These are phyloP conservation scores for Leguminivora glycinivorella DNA, from an alignment of 1,140 invertebrate species.

Conservation along the genomic window DNA sequence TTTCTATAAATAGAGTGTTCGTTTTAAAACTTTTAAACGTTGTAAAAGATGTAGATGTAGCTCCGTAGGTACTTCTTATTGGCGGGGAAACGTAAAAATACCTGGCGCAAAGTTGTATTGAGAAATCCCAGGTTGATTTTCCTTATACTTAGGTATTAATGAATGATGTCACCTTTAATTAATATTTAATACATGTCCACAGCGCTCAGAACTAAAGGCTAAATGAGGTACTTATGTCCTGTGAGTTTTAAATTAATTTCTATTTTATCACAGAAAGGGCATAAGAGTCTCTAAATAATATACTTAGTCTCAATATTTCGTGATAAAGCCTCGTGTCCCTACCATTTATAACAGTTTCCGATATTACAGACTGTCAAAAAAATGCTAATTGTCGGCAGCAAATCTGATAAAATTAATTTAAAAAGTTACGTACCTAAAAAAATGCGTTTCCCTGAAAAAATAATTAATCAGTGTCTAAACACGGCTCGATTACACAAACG, in stretches of 20 bases:
- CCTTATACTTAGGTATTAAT: constrained; percentile 2
- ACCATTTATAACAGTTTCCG: too few relatives aligned
- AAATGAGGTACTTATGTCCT: not conserved
- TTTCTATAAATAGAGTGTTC: constrained; percentile 7
- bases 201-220: not conserved
- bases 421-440: too few relatives aligned
- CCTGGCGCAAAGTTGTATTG: not conserved
- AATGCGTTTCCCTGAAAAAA: not conserved
- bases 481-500: constrained; percentile 4
- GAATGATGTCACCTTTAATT: not conserved
- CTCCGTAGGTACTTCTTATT: constrained; percentile 7
- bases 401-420: too few relatives aligned
- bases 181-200: not conserved
- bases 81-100: constrained; percentile 5
- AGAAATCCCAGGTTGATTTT: not conserved
- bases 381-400: too few relatives aligned
- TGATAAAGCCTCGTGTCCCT: too few relatives aligned
- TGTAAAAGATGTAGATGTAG: too few relatives aligned
- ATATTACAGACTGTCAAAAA: too few relatives aligned
- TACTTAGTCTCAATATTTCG: too few relatives aligned
- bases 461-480: not conserved
- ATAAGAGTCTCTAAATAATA: too few relatives aligned
- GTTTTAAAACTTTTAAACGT: too few relatives aligned
- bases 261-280: not conserved
- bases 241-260: not conserved